Evolutionary conservation across 2,888 invertebrate species (phyloP).

Genomic region (Auanema sp.): DNA sequence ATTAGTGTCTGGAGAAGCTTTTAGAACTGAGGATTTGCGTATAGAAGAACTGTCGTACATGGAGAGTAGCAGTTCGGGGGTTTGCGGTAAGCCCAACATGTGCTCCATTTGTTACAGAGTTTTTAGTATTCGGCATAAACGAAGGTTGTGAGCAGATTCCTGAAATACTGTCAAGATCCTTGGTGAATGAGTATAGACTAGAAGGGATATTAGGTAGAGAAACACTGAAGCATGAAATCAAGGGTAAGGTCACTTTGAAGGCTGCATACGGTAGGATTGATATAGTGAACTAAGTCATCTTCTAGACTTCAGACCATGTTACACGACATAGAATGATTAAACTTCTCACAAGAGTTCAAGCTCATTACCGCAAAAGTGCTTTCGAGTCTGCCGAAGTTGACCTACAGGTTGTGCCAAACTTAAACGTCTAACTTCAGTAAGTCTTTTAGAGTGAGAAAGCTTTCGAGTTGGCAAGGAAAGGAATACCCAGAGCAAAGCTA

Average conservation of each 20-base stretch:
- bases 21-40: constrained; percentile 51
- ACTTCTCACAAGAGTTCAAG: constrained; percentile 70
- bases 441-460: constrained; percentile 76
- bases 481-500: constrained; percentile 77
- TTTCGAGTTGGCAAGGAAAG: constrained; percentile 83
- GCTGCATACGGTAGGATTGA: constrained; percentile 33
- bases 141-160: constrained; percentile 50
- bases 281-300: constrained; percentile 1
- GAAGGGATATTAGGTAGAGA: constrained; percentile 51
- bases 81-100: constrained; percentile 47
- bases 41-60: constrained; percentile 45
- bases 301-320: constrained; percentile 70
- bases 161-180: constrained; percentile 41
- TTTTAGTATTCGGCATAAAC: constrained; percentile 57
- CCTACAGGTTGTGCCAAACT: constrained; percentile 69
- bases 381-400: constrained; percentile 73
- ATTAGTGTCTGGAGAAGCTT: constrained; percentile 47
- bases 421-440: not conserved
- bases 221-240: constrained; percentile 30
- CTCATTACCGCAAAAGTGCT: constrained; percentile 49
- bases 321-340: constrained; percentile 75
- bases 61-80: constrained; percentile 53
- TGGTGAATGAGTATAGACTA: constrained; percentile 51
- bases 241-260: constrained; percentile 31
- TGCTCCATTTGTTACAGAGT: not conserved